phyloP scores from a whole-genome alignment of 1,140 invertebrate genomes.

The Metaphire vulgaris region DNA sequence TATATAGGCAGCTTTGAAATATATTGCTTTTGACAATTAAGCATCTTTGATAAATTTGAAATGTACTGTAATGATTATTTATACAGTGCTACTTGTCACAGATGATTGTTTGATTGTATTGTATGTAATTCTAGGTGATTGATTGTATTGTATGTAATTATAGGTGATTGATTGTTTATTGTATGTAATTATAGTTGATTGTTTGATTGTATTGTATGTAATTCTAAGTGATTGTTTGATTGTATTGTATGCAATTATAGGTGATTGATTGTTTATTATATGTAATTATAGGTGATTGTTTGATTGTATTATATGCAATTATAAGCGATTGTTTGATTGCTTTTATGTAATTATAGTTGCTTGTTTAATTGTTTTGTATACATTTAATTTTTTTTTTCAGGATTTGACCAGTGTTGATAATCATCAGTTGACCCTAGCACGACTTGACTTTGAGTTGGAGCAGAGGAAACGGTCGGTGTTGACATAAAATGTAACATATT shows the following conservation, averaged over 20 bases:
- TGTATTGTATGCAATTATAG: background rate
- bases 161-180: too few species aligned
- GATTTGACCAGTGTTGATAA: constrained; percentile 61
- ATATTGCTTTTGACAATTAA: too few species aligned
- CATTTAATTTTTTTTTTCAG: constrained; percentile 52
- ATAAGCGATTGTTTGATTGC: background rate
- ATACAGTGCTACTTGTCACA: background rate
- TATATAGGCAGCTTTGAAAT: too few species aligned
- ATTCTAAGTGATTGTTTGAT: background rate
- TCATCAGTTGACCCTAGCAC: constrained; percentile 74
- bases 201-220: constrained; percentile 11
- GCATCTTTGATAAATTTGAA: too few species aligned
- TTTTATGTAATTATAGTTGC: background rate
- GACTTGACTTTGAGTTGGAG: constrained; percentile 84
- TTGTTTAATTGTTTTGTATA: constrained; percentile 21
- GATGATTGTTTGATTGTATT: constrained; percentile 5
- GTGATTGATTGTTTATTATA: background rate
- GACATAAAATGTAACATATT: too few species aligned
- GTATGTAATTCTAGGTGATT: background rate
- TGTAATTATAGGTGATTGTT: background rate
- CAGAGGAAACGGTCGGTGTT: constrained; percentile 65
- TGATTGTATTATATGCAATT: background rate
- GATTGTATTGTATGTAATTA: background rate
- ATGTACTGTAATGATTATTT: too few species aligned
- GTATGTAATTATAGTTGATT: background rate